Conservation (phyloP, 1,140 invertebrate species). For the Aethina tumida region DNA sequence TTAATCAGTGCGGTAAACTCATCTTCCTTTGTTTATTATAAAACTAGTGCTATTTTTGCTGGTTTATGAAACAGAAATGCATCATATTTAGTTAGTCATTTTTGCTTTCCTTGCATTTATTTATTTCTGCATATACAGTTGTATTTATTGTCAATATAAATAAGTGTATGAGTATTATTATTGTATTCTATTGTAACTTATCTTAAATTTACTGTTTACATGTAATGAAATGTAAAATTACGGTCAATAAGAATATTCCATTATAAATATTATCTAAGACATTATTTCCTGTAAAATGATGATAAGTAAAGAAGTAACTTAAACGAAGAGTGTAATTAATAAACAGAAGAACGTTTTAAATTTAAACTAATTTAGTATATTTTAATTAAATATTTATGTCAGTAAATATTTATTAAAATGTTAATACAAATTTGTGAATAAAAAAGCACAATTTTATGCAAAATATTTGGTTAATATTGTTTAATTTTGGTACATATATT, state of each 20-base stretch:
- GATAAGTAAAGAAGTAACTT: neutral
- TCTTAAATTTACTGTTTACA: neutral
- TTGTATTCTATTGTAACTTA: neutral
- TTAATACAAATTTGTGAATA: slow-evolving; percentile 1
- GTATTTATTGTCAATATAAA: too few relatives aligned
- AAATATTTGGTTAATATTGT: neutral
- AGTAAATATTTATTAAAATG: slow-evolving; percentile 1
- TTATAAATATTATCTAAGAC: too few relatives aligned
- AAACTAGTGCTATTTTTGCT: too few relatives aligned
- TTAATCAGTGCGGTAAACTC: too few relatives aligned
- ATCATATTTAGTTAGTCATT: too few relatives aligned
- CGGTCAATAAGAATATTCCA: neutral
- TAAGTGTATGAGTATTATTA: too few relatives aligned
- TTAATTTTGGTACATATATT: slow-evolving; percentile 21
- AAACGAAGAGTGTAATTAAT: neutral
- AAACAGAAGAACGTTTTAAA: neutral
- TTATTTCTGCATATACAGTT: too few relatives aligned
- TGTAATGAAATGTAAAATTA: neutral
- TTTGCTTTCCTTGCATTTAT: too few relatives aligned
- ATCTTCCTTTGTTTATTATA: too few relatives aligned
- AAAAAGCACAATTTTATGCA: neutral
- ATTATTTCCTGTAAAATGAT: too few relatives aligned
- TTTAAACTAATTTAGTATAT: slow-evolving; percentile 1
- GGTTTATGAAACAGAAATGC: too few relatives aligned
- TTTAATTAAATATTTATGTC: neutral